phyloP scores from a whole-genome alignment of 2,113 vertebrate species.

The Apodemus sylvaticus region DNA sequence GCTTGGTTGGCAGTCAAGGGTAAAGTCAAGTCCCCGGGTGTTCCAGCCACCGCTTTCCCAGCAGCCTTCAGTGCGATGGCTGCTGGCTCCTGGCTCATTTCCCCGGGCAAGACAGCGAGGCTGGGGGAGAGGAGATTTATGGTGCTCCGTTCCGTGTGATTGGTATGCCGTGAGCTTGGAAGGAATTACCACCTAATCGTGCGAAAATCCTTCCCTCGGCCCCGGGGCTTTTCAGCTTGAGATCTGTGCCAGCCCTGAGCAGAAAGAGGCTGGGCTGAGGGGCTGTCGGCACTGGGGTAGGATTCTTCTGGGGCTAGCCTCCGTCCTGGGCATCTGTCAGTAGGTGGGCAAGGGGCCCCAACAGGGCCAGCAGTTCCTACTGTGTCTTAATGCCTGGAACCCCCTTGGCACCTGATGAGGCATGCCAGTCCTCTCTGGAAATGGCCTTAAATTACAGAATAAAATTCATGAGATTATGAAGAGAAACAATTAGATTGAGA shows the following conservation, averaged over 20 bases:
- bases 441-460: background rate
- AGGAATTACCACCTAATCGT: slow-evolving; percentile 13
- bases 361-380: background rate
- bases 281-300: background rate
- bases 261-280: background rate
- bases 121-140: background rate
- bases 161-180: slow-evolving; percentile 8
- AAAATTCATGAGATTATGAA: rapidly evolving
- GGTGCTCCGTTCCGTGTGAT: background rate
- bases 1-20: background rate
- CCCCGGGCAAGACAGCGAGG: background rate
- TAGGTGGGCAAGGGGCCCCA: rapidly evolving
- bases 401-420: background rate
- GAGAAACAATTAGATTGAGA: background rate
- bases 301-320: background rate
- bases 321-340: background rate
- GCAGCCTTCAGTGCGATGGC: background rate
- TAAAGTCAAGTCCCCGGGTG: background rate
- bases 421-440: background rate
- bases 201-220: slow-evolving; percentile 2
- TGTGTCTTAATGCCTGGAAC: background rate
- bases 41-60: background rate
- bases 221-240: background rate
- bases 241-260: background rate
- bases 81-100: background rate